Percentiles rank a stretch among this genome's conserved stretches.
Conservation (phyloP, 1,140 invertebrate genomes). For the Cotesia vestalis region DNA sequence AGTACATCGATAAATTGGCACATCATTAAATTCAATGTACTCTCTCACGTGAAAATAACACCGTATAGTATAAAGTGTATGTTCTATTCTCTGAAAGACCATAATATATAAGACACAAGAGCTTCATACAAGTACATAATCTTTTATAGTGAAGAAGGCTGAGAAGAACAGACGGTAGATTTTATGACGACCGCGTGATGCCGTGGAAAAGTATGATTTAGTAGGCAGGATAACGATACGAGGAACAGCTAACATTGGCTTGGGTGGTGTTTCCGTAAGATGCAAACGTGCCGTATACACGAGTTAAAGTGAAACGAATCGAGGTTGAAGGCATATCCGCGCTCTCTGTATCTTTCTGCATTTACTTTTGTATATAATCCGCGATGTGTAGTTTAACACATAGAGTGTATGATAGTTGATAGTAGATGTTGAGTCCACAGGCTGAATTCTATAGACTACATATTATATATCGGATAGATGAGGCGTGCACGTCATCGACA, state of each 20-base stretch:
- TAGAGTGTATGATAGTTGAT: neutral
- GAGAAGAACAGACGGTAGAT: neutral
- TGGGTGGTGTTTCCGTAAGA: neutral
- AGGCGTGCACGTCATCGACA: conserved; percentile 32
- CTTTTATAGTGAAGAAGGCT: no score
- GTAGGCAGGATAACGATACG: conserved; percentile 30
- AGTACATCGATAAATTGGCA: conserved; percentile 25
- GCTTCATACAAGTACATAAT: neutral
- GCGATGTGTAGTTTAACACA: no score
- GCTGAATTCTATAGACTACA: no score
- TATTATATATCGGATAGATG: conserved; percentile 26
- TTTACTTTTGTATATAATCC: no score
- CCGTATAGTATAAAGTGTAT: neutral
- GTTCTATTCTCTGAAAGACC: conserved; percentile 6
- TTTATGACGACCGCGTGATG: conserved; percentile 24
- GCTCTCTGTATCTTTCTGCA: neutral
- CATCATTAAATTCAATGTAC: conserved; percentile 32
- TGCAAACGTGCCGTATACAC: conserved; percentile 11
- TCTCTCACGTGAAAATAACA: conserved; percentile 24
- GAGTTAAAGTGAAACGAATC: conserved; percentile 20
- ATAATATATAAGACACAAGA: neutral
- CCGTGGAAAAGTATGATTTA: conserved; percentile 32
- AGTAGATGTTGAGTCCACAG: neutral
- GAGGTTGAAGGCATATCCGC: conserved; percentile 19
- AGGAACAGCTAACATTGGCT: conserved; percentile 21